Evolutionary conservation across 1,140 invertebrate species (phyloP).

Genomic region (Pseudomyrmex dendroicus): DNA sequence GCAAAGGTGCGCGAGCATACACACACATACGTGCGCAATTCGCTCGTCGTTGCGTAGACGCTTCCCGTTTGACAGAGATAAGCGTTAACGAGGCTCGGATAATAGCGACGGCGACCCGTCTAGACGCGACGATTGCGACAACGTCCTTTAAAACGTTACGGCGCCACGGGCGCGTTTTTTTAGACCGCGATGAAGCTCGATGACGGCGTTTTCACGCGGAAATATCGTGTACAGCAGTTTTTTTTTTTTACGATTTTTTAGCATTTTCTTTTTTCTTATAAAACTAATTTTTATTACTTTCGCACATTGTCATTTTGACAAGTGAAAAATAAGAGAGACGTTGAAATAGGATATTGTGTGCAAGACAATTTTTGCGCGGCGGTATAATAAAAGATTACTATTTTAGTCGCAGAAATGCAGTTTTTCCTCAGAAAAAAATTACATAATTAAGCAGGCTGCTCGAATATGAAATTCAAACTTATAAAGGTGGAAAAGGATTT

Average conservation of each 20-base stretch:
- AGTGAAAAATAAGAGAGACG: too few relatives aligned
- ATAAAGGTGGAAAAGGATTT: too few relatives aligned
- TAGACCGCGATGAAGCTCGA: conserved; percentile 19
- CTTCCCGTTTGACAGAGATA: conserved; percentile 77
- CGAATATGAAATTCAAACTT: too few relatives aligned
- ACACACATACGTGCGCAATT: conserved; percentile 67
- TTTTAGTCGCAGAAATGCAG: too few relatives aligned
- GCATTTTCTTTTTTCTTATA: too few relatives aligned
- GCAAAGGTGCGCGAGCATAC: background rate
- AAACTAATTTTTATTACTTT: too few relatives aligned
- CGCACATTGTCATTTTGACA: too few relatives aligned
- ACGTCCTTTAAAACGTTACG: conserved; percentile 69
- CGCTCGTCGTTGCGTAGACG: conserved; percentile 60
- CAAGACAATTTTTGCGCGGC: too few relatives aligned
- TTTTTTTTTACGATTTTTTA: background rate
- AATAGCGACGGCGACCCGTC: conserved; percentile 73
- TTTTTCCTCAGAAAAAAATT: too few relatives aligned
- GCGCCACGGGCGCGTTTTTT: conserved; percentile 17
- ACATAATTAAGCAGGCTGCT: too few relatives aligned
- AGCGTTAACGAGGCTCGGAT: conserved; percentile 76
- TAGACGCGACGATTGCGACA: conserved; percentile 75
- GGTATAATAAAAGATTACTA: too few relatives aligned
- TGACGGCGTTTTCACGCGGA: conserved; percentile 1
- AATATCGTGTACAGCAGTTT: background rate
- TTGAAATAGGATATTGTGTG: too few relatives aligned